Evolutionary conservation across 2,797 vertebrate species (phyloP).

Genomic region (Borostomias antarcticus): DNA sequence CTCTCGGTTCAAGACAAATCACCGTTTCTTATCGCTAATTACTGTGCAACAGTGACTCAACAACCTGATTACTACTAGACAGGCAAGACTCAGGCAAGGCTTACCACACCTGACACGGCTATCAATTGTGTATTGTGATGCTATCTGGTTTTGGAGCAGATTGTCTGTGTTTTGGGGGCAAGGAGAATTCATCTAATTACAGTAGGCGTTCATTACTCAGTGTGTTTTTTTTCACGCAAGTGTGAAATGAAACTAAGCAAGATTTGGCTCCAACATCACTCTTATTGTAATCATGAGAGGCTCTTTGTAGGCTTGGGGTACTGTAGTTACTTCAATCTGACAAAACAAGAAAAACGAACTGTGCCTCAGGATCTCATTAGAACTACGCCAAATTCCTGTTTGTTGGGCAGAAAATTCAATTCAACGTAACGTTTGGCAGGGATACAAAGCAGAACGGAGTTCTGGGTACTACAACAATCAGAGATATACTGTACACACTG

Average conservation of each 20-base stretch:
- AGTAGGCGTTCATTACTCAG: slow-evolving; percentile 51
- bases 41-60: slow-evolving; percentile 69
- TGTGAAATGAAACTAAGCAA: slow-evolving; percentile 45
- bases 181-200: slow-evolving; percentile 76
- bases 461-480: background rate
- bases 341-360: slow-evolving; percentile 32
- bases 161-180: slow-evolving; percentile 50
- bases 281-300: slow-evolving; percentile 33
- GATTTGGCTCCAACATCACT: slow-evolving; percentile 28
- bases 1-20: slow-evolving; percentile 70
- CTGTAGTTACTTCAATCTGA: slow-evolving; percentile 36
- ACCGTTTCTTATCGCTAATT: slow-evolving; percentile 77
- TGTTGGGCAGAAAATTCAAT: slow-evolving; percentile 18
- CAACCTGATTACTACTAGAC: slow-evolving; percentile 68
- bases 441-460: slow-evolving; percentile 14
- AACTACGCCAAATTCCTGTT: background rate
- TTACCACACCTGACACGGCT: slow-evolving; percentile 62
- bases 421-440: background rate
- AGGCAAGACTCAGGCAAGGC: slow-evolving; percentile 65
- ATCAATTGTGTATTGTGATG: slow-evolving; percentile 65
- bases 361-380: slow-evolving; percentile 18
- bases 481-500: background rate
- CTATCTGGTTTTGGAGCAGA: slow-evolving; percentile 61
- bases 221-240: slow-evolving; percentile 22
- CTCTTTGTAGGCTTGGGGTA: slow-evolving; percentile 5